phyloP scores from a whole-genome alignment of 2,113 vertebrate genomes.

The Erythrocercus mccallii region DNA sequence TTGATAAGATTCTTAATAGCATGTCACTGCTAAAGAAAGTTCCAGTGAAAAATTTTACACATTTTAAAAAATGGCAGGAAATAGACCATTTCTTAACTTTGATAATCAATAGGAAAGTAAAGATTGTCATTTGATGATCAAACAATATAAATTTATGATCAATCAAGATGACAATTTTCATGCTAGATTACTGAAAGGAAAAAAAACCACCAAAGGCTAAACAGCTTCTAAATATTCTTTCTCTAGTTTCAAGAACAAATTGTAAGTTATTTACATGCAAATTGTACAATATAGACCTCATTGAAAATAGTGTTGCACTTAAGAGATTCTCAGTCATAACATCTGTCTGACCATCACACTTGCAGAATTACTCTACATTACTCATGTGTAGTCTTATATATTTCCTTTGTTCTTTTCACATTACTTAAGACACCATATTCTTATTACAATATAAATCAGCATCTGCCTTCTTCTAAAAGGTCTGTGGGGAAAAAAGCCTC shows the following conservation, averaged over 20 bases:
- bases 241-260: neutral
- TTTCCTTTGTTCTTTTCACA: neutral
- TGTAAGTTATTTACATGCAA: neutral
- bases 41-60: neutral
- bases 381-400: accelerated
- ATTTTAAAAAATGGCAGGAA: neutral
- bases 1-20: neutral
- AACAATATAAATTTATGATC: neutral
- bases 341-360: neutral
- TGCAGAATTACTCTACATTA: neutral
- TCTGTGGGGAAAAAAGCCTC: accelerated
- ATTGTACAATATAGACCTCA: neutral
- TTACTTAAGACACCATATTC: neutral
- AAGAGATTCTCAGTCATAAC: neutral
- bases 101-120: neutral
- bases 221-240: neutral
- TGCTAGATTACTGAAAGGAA: neutral
- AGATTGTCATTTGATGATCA: neutral
- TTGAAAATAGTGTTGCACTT: neutral
- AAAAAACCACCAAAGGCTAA: neutral
- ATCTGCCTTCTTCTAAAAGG: neutral
- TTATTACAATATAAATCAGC: neutral
- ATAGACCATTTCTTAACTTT: neutral
- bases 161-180: neutral
- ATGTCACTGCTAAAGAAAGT: neutral